Evolutionary conservation across 53 echinoderm and acorn worm genomes (phyloP).

Genomic region (Mesocentrotus franciscanus): DNA sequence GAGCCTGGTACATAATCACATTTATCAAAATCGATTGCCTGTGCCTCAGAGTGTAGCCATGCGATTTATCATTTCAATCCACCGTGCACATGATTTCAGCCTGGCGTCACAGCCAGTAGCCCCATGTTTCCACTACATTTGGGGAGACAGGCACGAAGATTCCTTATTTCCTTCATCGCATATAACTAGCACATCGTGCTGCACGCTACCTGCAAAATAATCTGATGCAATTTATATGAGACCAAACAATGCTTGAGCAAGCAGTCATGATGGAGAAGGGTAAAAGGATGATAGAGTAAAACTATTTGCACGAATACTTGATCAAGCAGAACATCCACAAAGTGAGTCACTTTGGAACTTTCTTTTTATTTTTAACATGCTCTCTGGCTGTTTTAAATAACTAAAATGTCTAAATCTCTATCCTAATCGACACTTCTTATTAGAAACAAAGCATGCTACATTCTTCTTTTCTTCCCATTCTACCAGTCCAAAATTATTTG

Average conservation of each 20-base stretch:
- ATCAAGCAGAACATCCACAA: background rate
- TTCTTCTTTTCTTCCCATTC: background rate
- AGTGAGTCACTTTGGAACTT: conserved; percentile 5
- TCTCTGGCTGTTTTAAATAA: background rate
- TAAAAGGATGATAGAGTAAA: background rate
- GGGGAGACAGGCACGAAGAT: conserved; percentile 46
- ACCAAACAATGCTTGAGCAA: background rate
- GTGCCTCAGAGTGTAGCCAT: conserved; percentile 62
- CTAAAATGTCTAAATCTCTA: background rate
- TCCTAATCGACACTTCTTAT: background rate
- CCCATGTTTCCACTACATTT: conserved; percentile 21
- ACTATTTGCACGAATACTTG: background rate
- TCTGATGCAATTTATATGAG: conserved; percentile 8
- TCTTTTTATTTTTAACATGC: background rate
- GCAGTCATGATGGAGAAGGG: background rate
- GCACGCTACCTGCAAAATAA: conserved; percentile 21
- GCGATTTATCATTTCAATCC: conserved; percentile 69
- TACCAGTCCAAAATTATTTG: background rate
- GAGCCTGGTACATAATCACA: conserved; percentile 61
- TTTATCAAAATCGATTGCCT: conserved; percentile 68
- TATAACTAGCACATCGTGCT: background rate
- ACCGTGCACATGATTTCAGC: conserved; percentile 30
- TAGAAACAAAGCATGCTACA: background rate
- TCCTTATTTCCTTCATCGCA: background rate
- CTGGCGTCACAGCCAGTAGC: conserved; percentile 51